These are phyloP conservation scores for Tubulanus polymorphus DNA, from an alignment of 2,888 invertebrate genomes.

Conservation along the genomic window DNA sequence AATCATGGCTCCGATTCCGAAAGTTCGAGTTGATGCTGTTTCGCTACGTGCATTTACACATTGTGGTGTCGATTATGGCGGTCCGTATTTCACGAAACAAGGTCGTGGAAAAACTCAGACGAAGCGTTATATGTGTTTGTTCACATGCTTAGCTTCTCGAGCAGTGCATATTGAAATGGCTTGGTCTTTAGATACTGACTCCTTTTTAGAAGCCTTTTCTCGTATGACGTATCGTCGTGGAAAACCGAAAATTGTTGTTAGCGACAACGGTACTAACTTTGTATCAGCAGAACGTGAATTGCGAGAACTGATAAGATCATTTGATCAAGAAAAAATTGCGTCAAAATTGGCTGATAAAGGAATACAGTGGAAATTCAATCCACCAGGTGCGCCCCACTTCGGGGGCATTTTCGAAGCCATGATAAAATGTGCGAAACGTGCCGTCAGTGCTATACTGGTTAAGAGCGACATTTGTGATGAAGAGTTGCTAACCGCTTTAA, in stretches of 20 bases:
- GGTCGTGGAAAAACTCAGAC: slow-evolving; percentile 1
- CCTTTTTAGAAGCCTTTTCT: slow-evolving; percentile 20
- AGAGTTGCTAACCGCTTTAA: slow-evolving; percentile 20
- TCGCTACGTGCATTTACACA: slow-evolving; percentile 9
- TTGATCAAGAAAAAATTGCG: slow-evolving; percentile 14
- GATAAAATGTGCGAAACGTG: slow-evolving; percentile 22
- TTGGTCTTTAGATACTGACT: slow-evolving; percentile 5
- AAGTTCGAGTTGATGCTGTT: background rate
- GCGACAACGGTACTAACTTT: slow-evolving; percentile 22
- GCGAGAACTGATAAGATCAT: slow-evolving; percentile 4
- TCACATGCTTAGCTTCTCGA: slow-evolving; percentile 4
- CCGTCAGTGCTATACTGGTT: slow-evolving; percentile 19
- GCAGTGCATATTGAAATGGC: slow-evolving; percentile 11
- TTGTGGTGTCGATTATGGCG: slow-evolving; percentile 8
- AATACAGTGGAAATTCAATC: slow-evolving; percentile 22
- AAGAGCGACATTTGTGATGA: slow-evolving; percentile 21
- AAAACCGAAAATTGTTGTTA: slow-evolving; percentile 11
- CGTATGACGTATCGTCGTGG: slow-evolving; percentile 17
- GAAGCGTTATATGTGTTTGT: slow-evolving; percentile 7
- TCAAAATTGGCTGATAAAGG: too few relatives aligned
- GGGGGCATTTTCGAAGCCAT: slow-evolving; percentile 21
- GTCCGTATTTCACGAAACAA: slow-evolving; percentile 7
- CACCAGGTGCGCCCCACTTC: slow-evolving; percentile 22
- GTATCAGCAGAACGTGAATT: slow-evolving; percentile 16
- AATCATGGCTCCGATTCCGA: slow-evolving; percentile 14